A percentile compares a stretch with the other conserved stretches of the same genome.
phyloP scores from a whole-genome alignment of 2,113 vertebrate species.

The Oreocharis arfaki region DNA sequence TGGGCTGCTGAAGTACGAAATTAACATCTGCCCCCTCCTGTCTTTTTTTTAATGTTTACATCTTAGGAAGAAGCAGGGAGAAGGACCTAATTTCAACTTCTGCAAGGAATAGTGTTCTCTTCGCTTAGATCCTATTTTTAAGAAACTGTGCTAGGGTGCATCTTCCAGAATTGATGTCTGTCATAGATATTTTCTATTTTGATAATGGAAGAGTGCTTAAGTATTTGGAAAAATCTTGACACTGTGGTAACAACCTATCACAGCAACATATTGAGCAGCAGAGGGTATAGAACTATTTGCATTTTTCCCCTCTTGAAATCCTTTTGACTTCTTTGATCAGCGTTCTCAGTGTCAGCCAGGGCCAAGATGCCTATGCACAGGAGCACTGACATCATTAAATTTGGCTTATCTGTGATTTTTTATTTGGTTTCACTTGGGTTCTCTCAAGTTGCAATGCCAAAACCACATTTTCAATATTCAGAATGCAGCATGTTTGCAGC shows the following conservation, averaged over 20 bases:
- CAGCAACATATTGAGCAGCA: background rate
- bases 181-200: background rate
- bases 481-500: background rate
- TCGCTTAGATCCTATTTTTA: background rate
- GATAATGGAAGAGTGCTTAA: background rate
- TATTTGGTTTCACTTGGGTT: background rate
- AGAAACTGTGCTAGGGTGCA: background rate
- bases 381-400: background rate
- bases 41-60: background rate
- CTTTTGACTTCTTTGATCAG: background rate
- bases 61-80: background rate
- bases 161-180: background rate
- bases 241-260: background rate
- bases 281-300: background rate
- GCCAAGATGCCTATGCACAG: background rate
- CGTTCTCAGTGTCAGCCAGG: background rate
- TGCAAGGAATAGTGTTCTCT: background rate
- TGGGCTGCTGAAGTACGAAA: background rate
- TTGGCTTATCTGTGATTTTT: background rate
- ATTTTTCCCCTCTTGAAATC: background rate
- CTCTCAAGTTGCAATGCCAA: background rate
- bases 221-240: background rate
- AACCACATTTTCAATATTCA: background rate
- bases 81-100: background rate
- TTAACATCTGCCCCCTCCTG: background rate